Evolutionary conservation across 2,113 vertebrate species (phyloP).

Genomic region (Hypomesus transpacificus): DNA sequence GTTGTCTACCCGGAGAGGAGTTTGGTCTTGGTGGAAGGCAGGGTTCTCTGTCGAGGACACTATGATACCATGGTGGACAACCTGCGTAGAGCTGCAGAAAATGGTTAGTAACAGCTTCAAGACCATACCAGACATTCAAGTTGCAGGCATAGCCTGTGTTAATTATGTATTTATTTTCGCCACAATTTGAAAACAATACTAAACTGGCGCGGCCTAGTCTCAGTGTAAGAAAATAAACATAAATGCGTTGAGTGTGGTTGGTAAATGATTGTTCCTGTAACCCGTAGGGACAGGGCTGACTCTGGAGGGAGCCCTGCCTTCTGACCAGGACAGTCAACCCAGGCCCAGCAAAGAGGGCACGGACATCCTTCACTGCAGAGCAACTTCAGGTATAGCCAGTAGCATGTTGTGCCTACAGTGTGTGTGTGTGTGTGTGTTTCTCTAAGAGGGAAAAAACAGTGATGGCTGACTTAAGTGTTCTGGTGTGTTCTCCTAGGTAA

Average conservation of each 20-base stretch:
- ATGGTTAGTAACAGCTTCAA: conserved; percentile 68
- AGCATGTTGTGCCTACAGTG: neutral
- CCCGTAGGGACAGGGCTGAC: conserved; percentile 83
- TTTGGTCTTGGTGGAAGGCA: conserved; percentile 92
- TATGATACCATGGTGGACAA: conserved; percentile 95
- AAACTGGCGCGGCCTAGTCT: too few relatives aligned
- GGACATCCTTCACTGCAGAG: conserved; percentile 91
- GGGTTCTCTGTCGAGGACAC: conserved; percentile 92
- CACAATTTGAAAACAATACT: too few relatives aligned
- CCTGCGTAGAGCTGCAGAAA: conserved; percentile 86
- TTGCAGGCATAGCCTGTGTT: too few relatives aligned
- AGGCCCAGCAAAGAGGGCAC: conserved; percentile 92
- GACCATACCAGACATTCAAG: too few relatives aligned
- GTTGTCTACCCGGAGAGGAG: conserved; percentile 92
- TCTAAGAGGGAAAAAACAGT: neutral
- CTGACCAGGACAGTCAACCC: conserved; percentile 90
- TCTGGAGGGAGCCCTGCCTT: conserved; percentile 86
- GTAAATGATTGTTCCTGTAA: too few relatives aligned
- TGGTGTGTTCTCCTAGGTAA: conserved; percentile 73
- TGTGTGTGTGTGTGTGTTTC: neutral
- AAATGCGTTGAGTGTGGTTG: too few relatives aligned
- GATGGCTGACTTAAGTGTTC: neutral
- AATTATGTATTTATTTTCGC: too few relatives aligned
- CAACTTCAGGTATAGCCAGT: conserved; percentile 81
- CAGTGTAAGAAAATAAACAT: too few relatives aligned